phyloP scores from a whole-genome alignment of 1,140 invertebrate species.

The Daktulosphaira vitifoliae region DNA sequence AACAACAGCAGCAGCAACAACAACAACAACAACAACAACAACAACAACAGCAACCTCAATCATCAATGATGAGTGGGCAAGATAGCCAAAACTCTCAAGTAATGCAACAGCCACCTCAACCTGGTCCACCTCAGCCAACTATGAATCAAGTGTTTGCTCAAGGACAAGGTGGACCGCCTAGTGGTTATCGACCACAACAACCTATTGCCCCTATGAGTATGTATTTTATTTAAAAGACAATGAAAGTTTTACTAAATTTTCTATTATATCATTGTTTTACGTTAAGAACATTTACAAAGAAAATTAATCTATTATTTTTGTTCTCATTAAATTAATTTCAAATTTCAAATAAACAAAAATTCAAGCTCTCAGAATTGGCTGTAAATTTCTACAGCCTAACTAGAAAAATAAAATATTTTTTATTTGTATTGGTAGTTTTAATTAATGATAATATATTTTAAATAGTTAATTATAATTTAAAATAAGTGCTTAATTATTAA shows the following conservation, averaged over 20 bases:
- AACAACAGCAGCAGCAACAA: neutral
- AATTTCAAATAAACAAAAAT: no score
- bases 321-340: no score
- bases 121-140: neutral
- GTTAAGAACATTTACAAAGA: no score
- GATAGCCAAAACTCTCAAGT: constrained; percentile 4
- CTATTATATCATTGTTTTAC: neutral
- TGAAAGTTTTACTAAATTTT: neutral
- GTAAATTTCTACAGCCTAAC: no score
- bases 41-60: neutral
- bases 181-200: constrained; percentile 23
- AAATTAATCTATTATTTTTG: no score
- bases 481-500: no score
- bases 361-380: no score
- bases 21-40: constrained; percentile 2
- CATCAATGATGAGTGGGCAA: constrained; percentile 5
- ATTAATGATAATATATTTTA: no score
- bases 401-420: no score
- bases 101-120: constrained; percentile 8
- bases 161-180: constrained; percentile 7
- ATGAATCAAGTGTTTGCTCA: constrained; percentile 20
- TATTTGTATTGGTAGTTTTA: no score
- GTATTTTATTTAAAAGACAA: constrained; percentile 4
- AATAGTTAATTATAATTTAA: no score
- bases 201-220: constrained; percentile 19